These are phyloP conservation scores for Glaucopsyche alexis DNA, from an alignment of 2,888 invertebrate genomes.

Conservation along the genomic window DNA sequence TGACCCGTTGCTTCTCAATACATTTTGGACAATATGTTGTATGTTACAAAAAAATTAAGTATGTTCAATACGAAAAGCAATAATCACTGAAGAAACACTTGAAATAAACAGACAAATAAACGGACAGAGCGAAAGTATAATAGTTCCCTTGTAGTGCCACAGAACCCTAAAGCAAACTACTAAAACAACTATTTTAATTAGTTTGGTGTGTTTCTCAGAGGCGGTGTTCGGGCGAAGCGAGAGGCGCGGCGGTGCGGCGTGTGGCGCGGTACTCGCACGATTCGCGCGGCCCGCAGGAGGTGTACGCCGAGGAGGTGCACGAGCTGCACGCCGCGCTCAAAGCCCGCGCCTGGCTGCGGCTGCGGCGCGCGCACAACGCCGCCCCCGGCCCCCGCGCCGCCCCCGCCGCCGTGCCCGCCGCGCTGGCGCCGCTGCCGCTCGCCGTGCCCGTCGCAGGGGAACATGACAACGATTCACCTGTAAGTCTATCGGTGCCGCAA, in stretches of 20 bases:
- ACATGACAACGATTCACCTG: background rate
- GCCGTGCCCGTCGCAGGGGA: slow-evolving; percentile 19
- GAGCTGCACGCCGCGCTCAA: slow-evolving; percentile 45
- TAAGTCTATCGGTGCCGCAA: background rate
- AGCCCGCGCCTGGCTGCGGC: slow-evolving; percentile 52
- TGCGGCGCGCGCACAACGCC: slow-evolving; percentile 30
- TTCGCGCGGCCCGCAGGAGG: slow-evolving; percentile 42
- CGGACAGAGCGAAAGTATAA: too few species aligned
- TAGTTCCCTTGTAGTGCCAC: too few species aligned
- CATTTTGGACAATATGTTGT: too few species aligned
- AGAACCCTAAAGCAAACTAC: too few species aligned
- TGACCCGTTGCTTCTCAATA: too few species aligned
- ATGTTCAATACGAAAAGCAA: too few species aligned
- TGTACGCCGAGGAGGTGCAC: slow-evolving; percentile 54
- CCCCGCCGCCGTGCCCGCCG: slow-evolving; percentile 29
- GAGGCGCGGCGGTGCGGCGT: slow-evolving; percentile 46
- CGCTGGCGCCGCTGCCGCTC: slow-evolving; percentile 21
- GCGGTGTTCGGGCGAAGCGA: slow-evolving; percentile 29
- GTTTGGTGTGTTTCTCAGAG: slow-evolving; percentile 24
- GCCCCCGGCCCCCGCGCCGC: slow-evolving; percentile 22
- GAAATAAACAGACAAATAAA: too few species aligned
- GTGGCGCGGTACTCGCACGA: slow-evolving; percentile 50
- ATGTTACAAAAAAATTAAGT: too few species aligned
- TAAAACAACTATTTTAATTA: too few species aligned
- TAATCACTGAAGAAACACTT: too few species aligned